A percentile compares a stretch with the other conserved stretches of the same genome.
Conservation (phyloP, 1,140 invertebrate species). For the Listronotus oregonensis region DNA sequence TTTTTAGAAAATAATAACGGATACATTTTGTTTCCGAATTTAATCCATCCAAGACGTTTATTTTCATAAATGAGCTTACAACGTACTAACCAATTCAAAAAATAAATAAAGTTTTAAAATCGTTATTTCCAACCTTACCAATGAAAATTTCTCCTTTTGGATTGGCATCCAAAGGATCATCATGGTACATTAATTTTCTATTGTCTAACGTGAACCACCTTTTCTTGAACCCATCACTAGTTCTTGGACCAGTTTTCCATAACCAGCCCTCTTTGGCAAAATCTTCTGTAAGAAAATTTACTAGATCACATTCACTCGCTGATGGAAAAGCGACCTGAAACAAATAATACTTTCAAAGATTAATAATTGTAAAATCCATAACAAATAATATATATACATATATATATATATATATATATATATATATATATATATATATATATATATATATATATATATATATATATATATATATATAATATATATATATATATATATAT, state of each 20-base stretch:
- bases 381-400: too few relatives aligned
- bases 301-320: constrained; percentile 74
- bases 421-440: too few relatives aligned
- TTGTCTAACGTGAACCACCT: constrained; percentile 89
- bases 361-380: not conserved
- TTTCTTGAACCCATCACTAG: constrained; percentile 79
- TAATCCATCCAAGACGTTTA: too few relatives aligned
- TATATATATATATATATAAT: too few relatives aligned
- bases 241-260: constrained; percentile 85
- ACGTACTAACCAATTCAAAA: too few relatives aligned
- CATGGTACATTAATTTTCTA: constrained; percentile 89
- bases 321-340: constrained; percentile 76
- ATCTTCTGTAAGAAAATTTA: constrained; percentile 75
- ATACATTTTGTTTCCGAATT: too few relatives aligned
- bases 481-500: too few relatives aligned
- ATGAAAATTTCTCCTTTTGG: constrained; percentile 92
- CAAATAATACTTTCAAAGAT: not conserved
- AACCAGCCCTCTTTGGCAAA: constrained; percentile 85
- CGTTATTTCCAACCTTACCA: constrained; percentile 53
- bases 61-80: too few relatives aligned
- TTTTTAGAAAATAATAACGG: too few relatives aligned
- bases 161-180: constrained; percentile 82
- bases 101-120: too few relatives aligned
- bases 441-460: too few relatives aligned
- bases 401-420: too few relatives aligned